These are phyloP conservation scores for Lasioglossum oenotherae DNA, from an alignment of 2,888 invertebrate genomes.

Conservation along the genomic window DNA sequence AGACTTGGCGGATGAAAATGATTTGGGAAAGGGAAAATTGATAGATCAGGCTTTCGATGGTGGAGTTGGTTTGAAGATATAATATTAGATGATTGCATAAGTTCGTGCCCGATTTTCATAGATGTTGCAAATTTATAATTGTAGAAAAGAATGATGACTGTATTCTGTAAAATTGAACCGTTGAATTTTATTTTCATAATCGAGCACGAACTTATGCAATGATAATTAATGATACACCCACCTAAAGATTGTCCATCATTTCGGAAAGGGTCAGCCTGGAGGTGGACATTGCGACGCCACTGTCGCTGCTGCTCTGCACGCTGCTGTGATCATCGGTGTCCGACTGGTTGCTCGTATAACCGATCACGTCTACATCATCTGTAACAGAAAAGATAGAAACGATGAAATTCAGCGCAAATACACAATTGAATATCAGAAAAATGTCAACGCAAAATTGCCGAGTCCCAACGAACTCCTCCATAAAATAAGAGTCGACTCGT, in stretches of 20 bases:
- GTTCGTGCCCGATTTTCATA: too few species aligned
- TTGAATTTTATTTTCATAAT: too few species aligned
- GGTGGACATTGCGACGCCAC: constrained; percentile 90
- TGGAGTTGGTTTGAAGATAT: neutral
- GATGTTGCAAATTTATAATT: too few species aligned
- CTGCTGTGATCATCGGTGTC: constrained; percentile 94
- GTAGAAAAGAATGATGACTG: too few species aligned
- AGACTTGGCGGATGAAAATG: neutral
- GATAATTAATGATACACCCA: constrained; percentile 41
- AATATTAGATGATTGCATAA: too few species aligned
- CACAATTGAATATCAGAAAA: neutral
- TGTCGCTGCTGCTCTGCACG: constrained; percentile 91
- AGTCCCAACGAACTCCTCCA: neutral
- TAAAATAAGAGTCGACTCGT: neutral
- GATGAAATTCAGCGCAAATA: neutral
- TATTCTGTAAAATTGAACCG: too few species aligned
- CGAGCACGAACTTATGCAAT: too few species aligned
- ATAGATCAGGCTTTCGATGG: neutral
- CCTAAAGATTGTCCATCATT: constrained; percentile 86
- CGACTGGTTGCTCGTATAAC: constrained; percentile 93
- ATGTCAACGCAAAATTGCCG: neutral
- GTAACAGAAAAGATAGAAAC: constrained; percentile 79
- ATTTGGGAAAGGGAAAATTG: neutral
- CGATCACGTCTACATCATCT: constrained; percentile 95
- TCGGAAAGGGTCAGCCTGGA: constrained; percentile 88